Base-by-base conservation (phyloP, 1,140 invertebrate genomes). In the Medauroidea extradentata region DNA sequence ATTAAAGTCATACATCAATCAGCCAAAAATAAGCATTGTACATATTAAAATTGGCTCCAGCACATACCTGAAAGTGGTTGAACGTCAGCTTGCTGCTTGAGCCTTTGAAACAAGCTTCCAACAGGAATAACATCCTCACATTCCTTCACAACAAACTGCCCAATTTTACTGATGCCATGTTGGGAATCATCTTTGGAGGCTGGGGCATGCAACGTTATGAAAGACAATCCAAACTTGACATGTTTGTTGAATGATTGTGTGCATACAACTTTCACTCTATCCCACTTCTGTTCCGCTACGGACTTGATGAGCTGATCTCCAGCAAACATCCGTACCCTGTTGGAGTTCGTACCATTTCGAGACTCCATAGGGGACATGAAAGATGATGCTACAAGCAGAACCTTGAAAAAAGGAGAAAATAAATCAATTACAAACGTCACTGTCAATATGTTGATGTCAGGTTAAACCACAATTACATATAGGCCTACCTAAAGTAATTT, bases 241-340 rank as follows among this genome's bases (percentile, higher is more conserved):
- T 85, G 84, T 69, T 85, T 89, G 69, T 93, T 94, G 71, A 91
- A 95, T 0, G 90, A 91, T 71, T 96, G 93, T 8, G 85, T 85
- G 72, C 91, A 94, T 3, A 93, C 81, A 44, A 94, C 74, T 75
- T 93, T 91, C 1, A 95, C 71, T 42, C 85, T 75, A 75, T 94
- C 90, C 90, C 90, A 95, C 70, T 87, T 89, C 69, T 89, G 77
- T 11, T 75, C 67, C 18, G 78, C 66, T n/a, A 79, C 75, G 4
- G 71, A 67, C 48, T 80, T 75, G 8, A 78, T 75, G 3, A 95
- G 75, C 53, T 87, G 79, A 11, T 84, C 79, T 13, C 67, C 63
- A n/a, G 70, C 78, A 71, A 94, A 94, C 69, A 89, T 87, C 54
- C 89, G 78, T 3, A 94, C 88, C 57, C 83, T 78, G 67, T 86